These are phyloP conservation scores for Littorina saxatilis DNA, from an alignment of 1,140 invertebrate species.

Conservation along the genomic window DNA sequence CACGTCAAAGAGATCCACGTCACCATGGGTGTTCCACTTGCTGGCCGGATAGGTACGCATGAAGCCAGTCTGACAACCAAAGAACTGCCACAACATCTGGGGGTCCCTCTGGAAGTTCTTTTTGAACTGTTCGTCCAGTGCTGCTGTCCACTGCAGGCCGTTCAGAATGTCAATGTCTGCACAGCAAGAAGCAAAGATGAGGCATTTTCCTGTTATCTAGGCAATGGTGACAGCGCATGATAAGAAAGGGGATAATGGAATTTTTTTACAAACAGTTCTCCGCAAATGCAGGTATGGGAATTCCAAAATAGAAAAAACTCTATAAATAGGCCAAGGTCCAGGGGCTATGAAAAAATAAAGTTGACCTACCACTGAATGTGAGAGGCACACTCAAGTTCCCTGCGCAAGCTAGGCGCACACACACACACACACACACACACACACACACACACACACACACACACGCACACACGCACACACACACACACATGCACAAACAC, in stretches of 20 bases:
- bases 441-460: not conserved
- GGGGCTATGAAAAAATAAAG: no score
- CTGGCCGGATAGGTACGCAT: constrained; percentile 88
- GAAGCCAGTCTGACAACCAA: constrained; percentile 94
- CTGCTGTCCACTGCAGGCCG: constrained; percentile 91
- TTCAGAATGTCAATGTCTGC: constrained; percentile 74
- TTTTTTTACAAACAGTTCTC: not conserved
- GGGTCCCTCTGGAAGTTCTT: constrained; percentile 92
- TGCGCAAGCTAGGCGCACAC: no score
- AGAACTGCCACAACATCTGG: constrained; percentile 96
- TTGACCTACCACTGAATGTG: no score
- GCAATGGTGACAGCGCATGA: not conserved
- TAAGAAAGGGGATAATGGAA: not conserved
- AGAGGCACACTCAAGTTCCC: no score
- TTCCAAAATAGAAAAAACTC: no score
- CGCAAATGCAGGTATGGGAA: no score
- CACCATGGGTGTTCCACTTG: constrained; percentile 57
- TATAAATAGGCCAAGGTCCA: no score
- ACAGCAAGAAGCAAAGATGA: not conserved
- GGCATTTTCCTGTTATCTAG: no score
- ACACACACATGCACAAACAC: not conserved
- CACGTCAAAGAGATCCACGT: constrained; percentile 77
- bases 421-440: not conserved
- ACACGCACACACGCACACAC: no score
- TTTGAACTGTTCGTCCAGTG: constrained; percentile 88